These are phyloP conservation scores for Drosophila dives DNA, from an alignment of 2,888 invertebrate genomes.

Conservation along the genomic window DNA sequence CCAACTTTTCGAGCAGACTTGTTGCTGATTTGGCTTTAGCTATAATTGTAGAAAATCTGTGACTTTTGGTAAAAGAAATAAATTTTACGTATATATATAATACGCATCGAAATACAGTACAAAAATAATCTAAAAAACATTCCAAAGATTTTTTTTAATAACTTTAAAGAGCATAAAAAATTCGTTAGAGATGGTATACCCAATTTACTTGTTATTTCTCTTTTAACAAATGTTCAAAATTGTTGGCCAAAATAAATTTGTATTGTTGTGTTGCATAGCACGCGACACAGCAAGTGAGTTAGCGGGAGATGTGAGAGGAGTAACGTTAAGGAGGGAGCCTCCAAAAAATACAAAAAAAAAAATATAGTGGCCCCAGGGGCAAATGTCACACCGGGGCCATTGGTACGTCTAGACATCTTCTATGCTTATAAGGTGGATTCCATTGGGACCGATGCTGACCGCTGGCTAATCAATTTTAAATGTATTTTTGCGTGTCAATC, in stretches of 20 bases:
- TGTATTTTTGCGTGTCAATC: slow-evolving; percentile 81
- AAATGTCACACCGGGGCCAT: slow-evolving; percentile 72
- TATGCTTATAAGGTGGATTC: slow-evolving; percentile 47
- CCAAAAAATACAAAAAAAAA: not conserved
- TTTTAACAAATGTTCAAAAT: slow-evolving; percentile 69
- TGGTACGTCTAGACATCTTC: slow-evolving; percentile 72
- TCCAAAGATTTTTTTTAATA: fast-evolving
- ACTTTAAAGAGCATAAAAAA: slow-evolving; percentile 12
- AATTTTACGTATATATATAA: not conserved
- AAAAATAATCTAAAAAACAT: not conserved
- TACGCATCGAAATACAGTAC: not conserved
- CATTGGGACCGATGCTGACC: slow-evolving; percentile 40
- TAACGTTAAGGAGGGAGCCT: not conserved
- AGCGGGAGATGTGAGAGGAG: slow-evolving; percentile 3
- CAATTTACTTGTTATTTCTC: slow-evolving; percentile 44
- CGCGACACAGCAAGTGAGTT: slow-evolving; percentile 63
- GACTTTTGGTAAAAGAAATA: not conserved
- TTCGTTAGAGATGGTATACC: not conserved
- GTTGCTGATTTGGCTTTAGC: not conserved
- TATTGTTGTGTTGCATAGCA: slow-evolving; percentile 59
- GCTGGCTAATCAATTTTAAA: slow-evolving; percentile 77
- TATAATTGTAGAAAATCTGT: not conserved
- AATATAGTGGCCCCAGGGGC: slow-evolving; percentile 57
- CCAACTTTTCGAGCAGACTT: not conserved
- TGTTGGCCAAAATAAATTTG: slow-evolving; percentile 60